Evolutionary conservation across 1,140 invertebrate genomes (phyloP).

Genomic region (Melipona quadrifasciata): DNA sequence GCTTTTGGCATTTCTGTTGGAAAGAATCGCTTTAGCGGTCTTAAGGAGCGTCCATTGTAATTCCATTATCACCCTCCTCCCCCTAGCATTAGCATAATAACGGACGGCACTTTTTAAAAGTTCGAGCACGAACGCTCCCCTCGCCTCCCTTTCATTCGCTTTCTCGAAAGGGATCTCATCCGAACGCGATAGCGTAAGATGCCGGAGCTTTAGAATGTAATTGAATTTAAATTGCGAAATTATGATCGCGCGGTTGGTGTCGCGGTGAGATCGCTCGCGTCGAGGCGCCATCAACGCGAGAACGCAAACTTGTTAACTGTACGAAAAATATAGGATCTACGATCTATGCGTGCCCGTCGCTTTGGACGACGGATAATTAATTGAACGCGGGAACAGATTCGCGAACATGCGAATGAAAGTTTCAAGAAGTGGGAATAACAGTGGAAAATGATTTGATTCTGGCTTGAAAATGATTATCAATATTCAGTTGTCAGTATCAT

Average conservation of each 20-base stretch:
- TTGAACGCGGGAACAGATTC: background rate
- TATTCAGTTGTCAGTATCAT: no score
- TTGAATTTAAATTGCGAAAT: conserved; percentile 50
- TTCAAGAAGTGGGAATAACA: background rate
- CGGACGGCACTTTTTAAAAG: conserved; percentile 57
- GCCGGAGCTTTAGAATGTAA: conserved; percentile 41
- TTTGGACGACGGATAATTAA: background rate
- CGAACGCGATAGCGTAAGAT: conserved; percentile 28
- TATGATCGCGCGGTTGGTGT: background rate
- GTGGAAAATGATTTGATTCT: background rate
- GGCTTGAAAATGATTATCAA: background rate
- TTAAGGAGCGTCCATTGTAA: conserved; percentile 66
- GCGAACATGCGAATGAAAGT: background rate
- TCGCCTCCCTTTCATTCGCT: background rate
- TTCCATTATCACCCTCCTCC: conserved; percentile 69
- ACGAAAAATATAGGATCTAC: background rate
- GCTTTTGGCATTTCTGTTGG: conserved; percentile 37
- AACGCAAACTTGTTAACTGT: background rate
- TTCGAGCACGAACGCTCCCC: conserved; percentile 5
- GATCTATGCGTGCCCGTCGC: no score
- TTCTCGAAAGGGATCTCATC: conserved; percentile 2
- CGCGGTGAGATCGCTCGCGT: background rate
- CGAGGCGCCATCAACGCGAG: background rate
- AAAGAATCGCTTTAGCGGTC: conserved; percentile 56
- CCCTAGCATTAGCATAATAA: conserved; percentile 73